A percentile compares a stretch with the other conserved stretches of the same genome.
Conservation (phyloP, 2,797 vertebrate species). For the Decapterus maruadsi region DNA sequence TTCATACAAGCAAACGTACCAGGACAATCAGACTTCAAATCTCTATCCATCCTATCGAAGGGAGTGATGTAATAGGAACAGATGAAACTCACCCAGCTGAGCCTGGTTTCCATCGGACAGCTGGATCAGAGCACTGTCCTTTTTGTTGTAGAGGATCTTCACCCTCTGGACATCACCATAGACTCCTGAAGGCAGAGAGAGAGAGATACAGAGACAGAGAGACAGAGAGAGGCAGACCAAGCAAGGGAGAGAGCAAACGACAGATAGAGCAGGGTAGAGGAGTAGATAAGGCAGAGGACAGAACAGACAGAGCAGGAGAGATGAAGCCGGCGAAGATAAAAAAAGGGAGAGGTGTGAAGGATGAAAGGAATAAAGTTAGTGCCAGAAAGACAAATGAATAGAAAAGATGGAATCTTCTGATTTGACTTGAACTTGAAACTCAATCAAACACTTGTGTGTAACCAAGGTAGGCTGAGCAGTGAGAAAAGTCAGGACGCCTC, state of each 20-base stretch:
- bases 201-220: constrained; percentile 31
- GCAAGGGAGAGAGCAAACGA: constrained; percentile 4
- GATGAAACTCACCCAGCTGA: constrained; percentile 91
- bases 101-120: constrained; percentile 98
- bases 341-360: constrained; percentile 79
- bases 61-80: neutral
- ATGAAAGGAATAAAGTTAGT: constrained; percentile 87
- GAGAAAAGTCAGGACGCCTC: constrained; percentile 11
- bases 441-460: constrained; percentile 45
- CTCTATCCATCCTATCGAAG: neutral
- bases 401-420: constrained; percentile 87
- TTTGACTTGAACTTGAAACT: constrained; percentile 66
- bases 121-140: constrained; percentile 99
- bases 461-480: constrained; percentile 34
- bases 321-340: constrained; percentile 81
- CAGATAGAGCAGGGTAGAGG: constrained; percentile 54
- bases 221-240: neutral
- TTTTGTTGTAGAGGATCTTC: constrained; percentile 99
- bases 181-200: constrained; percentile 87
- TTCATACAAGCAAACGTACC: too few species aligned
- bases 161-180: constrained; percentile 99
- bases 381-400: constrained; percentile 88
- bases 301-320: constrained; percentile 82
- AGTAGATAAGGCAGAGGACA: constrained; percentile 64
- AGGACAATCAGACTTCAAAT: neutral